Conservation (phyloP, 2,888 invertebrate species). For the Sesamia inferens region DNA sequence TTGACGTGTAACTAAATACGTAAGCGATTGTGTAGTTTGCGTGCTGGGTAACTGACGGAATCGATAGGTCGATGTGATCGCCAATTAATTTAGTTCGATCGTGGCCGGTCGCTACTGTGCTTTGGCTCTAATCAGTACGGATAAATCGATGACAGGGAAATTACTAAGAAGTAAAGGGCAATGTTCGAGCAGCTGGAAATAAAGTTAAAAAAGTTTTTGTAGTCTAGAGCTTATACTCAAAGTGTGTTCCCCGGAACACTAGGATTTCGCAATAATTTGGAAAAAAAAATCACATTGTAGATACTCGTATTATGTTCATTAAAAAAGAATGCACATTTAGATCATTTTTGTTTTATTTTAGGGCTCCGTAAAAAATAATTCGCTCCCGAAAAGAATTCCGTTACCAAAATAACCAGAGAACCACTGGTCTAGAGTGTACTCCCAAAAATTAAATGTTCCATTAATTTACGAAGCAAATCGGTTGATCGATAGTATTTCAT, state of each 20-base stretch:
- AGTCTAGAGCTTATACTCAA: no score
- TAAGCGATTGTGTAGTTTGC: slow-evolving; percentile 55
- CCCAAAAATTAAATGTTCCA: neutral
- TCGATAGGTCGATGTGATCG: slow-evolving; percentile 72
- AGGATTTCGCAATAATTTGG: no score
- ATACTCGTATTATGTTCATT: no score
- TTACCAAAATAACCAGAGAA: no score
- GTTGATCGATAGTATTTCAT: neutral
- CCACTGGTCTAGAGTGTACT: no score
- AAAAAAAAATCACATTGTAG: no score
- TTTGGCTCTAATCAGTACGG: slow-evolving; percentile 13
- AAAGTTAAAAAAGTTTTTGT: neutral
- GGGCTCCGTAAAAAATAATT: no score
- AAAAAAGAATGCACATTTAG: no score
- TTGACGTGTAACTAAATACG: slow-evolving; percentile 61
- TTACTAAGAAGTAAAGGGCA: neutral
- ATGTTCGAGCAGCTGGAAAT: no score
- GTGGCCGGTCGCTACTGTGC: slow-evolving; percentile 56
- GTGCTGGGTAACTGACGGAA: slow-evolving; percentile 67
- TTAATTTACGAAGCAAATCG: neutral
- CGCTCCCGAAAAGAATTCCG: no score
- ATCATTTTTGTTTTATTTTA: no score
- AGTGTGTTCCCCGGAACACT: no score
- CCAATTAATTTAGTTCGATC: slow-evolving; percentile 72
- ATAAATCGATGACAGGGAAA: slow-evolving; percentile 33